phyloP scores from a whole-genome alignment of 2,797 vertebrate species.

The Tauraco hartlaubi region DNA sequence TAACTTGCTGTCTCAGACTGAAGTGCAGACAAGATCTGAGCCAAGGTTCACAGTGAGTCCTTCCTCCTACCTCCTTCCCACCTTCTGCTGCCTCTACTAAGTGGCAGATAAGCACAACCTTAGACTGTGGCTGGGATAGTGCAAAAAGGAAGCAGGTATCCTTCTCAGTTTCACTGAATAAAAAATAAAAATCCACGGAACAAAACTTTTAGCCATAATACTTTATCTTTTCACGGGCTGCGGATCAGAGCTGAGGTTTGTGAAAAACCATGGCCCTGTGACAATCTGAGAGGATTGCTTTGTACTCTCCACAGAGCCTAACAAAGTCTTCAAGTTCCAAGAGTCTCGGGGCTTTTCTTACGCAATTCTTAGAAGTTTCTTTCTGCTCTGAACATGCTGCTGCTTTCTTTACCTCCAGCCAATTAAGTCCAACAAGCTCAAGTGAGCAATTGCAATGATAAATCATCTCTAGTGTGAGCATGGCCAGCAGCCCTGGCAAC shows the following conservation, averaged over 20 bases:
- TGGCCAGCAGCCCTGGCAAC: background rate
- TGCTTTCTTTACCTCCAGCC: background rate
- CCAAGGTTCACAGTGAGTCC: background rate
- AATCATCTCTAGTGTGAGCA: background rate
- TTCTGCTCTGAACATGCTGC: background rate
- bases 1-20: background rate
- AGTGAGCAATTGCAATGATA: background rate
- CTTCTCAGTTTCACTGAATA: background rate
- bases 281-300: background rate
- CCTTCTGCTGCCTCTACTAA: background rate
- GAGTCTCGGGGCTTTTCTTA: background rate
- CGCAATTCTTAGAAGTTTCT: background rate
- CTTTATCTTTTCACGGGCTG: background rate
- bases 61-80: background rate
- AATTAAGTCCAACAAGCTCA: background rate
- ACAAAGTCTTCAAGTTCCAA: background rate
- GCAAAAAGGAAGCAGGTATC: background rate
- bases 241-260: background rate
- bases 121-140: background rate
- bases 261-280: background rate
- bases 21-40: background rate
- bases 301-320: background rate
- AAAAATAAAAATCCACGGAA: background rate
- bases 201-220: background rate
- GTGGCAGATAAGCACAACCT: background rate